phyloP scores from a whole-genome alignment of 92 coral and sea anemone species.

The Epizoanthus rinbou region DNA sequence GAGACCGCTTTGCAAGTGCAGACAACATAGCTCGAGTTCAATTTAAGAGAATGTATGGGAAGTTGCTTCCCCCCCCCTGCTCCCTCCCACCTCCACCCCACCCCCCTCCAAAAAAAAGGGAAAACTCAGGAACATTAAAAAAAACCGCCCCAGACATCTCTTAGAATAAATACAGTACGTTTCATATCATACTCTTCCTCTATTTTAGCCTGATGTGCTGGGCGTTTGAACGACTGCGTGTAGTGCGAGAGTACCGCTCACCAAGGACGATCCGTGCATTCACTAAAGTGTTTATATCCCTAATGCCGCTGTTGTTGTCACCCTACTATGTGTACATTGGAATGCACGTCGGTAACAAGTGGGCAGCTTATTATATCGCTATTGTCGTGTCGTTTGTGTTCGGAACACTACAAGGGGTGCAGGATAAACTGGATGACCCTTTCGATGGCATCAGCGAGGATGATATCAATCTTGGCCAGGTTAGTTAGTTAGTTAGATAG shows the following conservation, averaged over 20 bases:
- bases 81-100: too few species aligned
- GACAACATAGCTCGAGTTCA: too few species aligned
- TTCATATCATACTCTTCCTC: neutral
- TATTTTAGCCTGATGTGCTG: constrained; percentile 91
- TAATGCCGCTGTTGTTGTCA: constrained; percentile 93
- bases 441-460: constrained; percentile 98
- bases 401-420: constrained; percentile 96
- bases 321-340: constrained; percentile 95
- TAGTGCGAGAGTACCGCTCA: constrained; percentile 94
- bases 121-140: too few species aligned
- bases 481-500: neutral
- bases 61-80: too few species aligned
- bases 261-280: constrained; percentile 96
- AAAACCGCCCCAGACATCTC: too few species aligned
- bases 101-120: too few species aligned
- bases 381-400: constrained; percentile 82
- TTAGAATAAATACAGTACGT: too few species aligned
- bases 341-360: constrained; percentile 61
- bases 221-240: constrained; percentile 95
- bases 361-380: constrained; percentile 94
- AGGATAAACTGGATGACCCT: constrained; percentile 95
- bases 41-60: too few species aligned
- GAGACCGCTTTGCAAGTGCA: too few species aligned
- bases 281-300: constrained; percentile 95
- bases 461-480: constrained; percentile 93